Base-by-base conservation (phyloP, 1,140 invertebrate genomes). In the Trissolcus basalis region DNA sequence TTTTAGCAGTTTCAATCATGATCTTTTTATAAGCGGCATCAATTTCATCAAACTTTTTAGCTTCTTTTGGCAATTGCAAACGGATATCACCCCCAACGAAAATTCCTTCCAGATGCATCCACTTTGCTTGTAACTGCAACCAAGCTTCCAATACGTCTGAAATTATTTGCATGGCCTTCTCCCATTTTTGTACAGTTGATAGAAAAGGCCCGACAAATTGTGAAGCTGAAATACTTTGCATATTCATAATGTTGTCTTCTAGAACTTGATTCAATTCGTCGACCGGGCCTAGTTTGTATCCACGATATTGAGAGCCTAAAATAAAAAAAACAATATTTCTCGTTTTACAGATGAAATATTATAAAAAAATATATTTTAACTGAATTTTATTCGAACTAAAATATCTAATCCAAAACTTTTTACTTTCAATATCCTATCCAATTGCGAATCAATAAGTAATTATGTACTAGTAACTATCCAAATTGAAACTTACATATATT, bases 51-150 rank as follows among this genome's bases (percentile, higher is more conserved):
- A 98, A 98, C 84, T 95, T 95, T 80, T 92, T 92, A 0, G 95
- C 94, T 83, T 96, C 95, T 12, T 96, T 94, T 0, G 95, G 95
- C 50, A 97, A 85, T 80, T 97, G 95, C 0, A 90, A 81, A 53
- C 95, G 89, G 59, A 97, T 96, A 82, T 97, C 95, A 10, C 94
- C 94, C 0, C 94, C 94, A 5, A 96, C 92, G 82, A 97, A 97
- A 45, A 97, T 96, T 0, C 95, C 95, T 83, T 97, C 96, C 58
- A 97, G 88, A 82, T 97, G 96, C 63, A 97, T 89, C 96, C 96
- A 97, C 84, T 96, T 96, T 67, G 92, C 89, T 81, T 97, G 96
- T 2, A 95, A 92, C 1, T 92, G 89, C 80, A 95, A 88, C 96
- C 96, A 97, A 49, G 93, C 91, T 79, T 96, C 95, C 8, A 97